Conservation (phyloP, 2,113 vertebrate genomes). For the Percina caprodes region DNA sequence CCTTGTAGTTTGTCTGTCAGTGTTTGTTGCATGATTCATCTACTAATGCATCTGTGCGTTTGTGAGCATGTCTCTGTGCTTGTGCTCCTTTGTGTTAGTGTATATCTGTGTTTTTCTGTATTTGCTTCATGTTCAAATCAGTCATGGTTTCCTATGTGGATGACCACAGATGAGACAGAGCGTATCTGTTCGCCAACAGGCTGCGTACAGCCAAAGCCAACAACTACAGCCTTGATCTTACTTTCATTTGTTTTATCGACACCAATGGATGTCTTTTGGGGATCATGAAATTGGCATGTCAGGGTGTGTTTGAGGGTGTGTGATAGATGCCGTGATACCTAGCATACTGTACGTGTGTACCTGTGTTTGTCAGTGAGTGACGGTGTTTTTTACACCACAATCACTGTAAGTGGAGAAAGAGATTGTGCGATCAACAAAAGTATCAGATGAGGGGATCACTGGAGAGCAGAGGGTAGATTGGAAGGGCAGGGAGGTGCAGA, state of each 20-base stretch:
- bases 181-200: not conserved
- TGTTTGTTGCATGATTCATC: not conserved
- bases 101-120: not conserved
- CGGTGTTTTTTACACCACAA: conserved; percentile 38
- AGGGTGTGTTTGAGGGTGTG: conserved; percentile 1
- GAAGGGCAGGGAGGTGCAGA: conserved; percentile 25
- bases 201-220: not conserved
- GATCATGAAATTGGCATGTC: conserved; percentile 4
- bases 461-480: conserved; percentile 48
- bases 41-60: not conserved
- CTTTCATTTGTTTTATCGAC: conserved; percentile 25
- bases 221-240: not conserved
- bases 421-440: conserved; percentile 57
- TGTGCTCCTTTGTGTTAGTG: not conserved
- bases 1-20: not conserved
- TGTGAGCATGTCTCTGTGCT: not conserved
- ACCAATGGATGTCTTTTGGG: not conserved
- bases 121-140: not conserved
- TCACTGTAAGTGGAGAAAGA: conserved; percentile 38
- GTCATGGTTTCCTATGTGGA: not conserved
- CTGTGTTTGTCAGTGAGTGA: conserved; percentile 30
- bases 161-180: not conserved
- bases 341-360: not conserved
- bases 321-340: not conserved
- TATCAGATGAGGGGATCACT: conserved; percentile 59